Conservation (phyloP, 1,140 invertebrate genomes). For the Leptestheria dahalacensis region DNA sequence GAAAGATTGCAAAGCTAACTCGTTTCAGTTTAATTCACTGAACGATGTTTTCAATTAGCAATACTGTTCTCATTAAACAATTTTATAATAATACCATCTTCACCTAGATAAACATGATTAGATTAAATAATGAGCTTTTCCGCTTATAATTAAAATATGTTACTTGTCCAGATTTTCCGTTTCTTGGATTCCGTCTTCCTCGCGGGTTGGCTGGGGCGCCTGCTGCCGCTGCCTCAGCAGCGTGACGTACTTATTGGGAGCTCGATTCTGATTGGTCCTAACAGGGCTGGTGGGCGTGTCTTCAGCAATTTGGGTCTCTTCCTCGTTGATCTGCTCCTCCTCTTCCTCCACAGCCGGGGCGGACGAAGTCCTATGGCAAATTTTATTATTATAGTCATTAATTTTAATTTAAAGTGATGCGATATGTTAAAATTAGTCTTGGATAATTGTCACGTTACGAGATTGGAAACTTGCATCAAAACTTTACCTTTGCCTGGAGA, state of each 20-base stretch:
- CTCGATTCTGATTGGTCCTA: neutral
- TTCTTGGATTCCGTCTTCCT: neutral
- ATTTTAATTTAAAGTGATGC: too few species aligned
- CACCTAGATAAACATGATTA: too few species aligned
- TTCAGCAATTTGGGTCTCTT: neutral
- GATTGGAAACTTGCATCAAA: neutral
- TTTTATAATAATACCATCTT: too few species aligned
- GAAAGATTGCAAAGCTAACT: too few species aligned
- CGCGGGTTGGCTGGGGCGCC: neutral
- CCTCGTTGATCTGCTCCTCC: neutral
- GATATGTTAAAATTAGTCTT: too few species aligned
- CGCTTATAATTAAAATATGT: neutral
- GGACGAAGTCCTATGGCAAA: too few species aligned
- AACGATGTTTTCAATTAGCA: too few species aligned
- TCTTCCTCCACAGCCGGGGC: neutral
- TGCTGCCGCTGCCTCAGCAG: neutral
- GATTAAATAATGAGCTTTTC: too few species aligned
- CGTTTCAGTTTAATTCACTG: too few species aligned
- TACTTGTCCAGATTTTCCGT: neutral
- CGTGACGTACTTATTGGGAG: neutral
- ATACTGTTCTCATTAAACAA: too few species aligned
- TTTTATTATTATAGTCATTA: too few species aligned
- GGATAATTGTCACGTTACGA: neutral
- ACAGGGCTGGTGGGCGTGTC: neutral
- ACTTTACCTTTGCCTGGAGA: neutral